Base-by-base conservation (phyloP, 64 coral and sea anemone species). In the Cladopsammia gracilis region DNA sequence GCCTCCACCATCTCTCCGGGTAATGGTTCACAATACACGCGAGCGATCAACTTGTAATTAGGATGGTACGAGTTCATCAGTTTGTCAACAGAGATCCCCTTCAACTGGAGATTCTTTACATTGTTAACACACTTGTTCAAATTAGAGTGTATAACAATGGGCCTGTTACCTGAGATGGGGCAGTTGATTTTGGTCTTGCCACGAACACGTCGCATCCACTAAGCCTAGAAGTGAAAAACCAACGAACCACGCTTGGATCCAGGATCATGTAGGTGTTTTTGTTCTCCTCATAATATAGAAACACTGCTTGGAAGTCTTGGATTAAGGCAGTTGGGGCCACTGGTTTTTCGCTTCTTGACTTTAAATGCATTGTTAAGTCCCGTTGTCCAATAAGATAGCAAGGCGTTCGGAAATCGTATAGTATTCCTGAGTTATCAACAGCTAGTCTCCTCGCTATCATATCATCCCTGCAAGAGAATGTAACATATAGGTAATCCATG, bases 181-280 rank as follows among this genome's bases (percentile, higher is more conserved):
- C 45, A 3, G 10, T 62, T 62, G 60, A 3, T 5, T 56, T 5
- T 56, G 53, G 53, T 10, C n/a, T 71, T 71, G 69, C 69, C 12
- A 74, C 71, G 46, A 74, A 74, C 13, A 74, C 48, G 71, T 74
- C 71, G 46, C 71, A 74, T 5, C 71, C 71, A 48, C 43, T 44
- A 48, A 74, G 71, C 2, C 7, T 5, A 19, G 15, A 10, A 12
- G 71, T 74, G 15, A 74, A 74, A 48, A 74, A 74, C 46, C 43
- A 49, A 74, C 11, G 71, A 19, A 16, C 71, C 14, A 18, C 15
- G 12, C 11, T 15, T 48, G 71, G 43, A 42, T 74, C 7, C 13
- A 74, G 44, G 44, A 20, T 48, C 71, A 49, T 74, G 71, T 74
- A 74, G 5, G 71, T 74, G 43, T 74, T 13, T 48, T 1, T 43